A percentile compares a stretch with the other conserved stretches of the same genome.
These are phyloP conservation scores for Danaus melanippus DNA, from an alignment of 1,140 invertebrate genomes.

Conservation along the genomic window DNA sequence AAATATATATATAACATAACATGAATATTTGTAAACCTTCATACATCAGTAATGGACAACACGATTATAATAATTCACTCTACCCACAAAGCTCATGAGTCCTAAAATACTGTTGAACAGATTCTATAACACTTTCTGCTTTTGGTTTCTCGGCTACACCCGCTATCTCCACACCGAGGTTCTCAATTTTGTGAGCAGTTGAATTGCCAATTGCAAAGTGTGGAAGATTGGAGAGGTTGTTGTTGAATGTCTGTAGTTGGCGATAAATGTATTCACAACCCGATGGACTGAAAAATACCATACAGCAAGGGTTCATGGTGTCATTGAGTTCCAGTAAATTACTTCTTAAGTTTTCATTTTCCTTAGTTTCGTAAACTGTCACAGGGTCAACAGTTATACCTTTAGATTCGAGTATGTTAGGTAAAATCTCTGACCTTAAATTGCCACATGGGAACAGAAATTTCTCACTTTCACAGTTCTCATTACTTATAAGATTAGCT, in stretches of 20 bases:
- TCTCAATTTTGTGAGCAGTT: conserved; percentile 59
- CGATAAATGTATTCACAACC: conserved; percentile 63
- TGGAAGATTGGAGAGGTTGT: conserved; percentile 42
- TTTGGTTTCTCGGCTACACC: conserved; percentile 48
- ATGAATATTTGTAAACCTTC: no score
- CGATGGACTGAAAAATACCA: conserved; percentile 74
- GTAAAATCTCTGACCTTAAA: conserved; percentile 66
- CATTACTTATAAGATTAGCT: conserved; percentile 61
- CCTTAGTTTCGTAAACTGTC: conserved; percentile 72
- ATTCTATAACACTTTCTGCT: conserved; percentile 46
- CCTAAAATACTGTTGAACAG: conserved; percentile 43
- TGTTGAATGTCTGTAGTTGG: conserved; percentile 56
- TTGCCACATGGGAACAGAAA: conserved; percentile 73
- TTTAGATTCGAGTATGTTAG: conserved; percentile 49
- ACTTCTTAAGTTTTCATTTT: conserved; percentile 62
- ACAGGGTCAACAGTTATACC: conserved; percentile 63
- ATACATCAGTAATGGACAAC: no score
- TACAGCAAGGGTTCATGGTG: conserved; percentile 49
- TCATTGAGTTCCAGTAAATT: conserved; percentile 55
- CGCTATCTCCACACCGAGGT: conserved; percentile 53
- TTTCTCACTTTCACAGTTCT: conserved; percentile 44
- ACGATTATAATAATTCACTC: background rate
- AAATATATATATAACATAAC: no score
- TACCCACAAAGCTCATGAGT: conserved; percentile 23
- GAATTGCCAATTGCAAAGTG: conserved; percentile 64